Evolutionary conservation across 1,140 invertebrate species (phyloP).

Genomic region (Drosophila sp.): DNA sequence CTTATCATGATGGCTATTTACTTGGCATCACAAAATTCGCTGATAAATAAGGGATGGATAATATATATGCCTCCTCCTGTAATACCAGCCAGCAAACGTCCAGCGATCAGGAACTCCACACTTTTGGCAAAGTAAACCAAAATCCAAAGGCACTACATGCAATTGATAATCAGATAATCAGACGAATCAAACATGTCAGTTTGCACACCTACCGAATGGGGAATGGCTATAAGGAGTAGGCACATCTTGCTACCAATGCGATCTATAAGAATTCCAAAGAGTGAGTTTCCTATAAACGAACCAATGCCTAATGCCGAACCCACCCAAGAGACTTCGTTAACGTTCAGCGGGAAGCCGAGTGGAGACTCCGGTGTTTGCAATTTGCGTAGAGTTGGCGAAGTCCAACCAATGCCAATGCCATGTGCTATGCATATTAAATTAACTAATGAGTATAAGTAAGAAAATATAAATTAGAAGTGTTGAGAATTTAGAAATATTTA

Average conservation of each 20-base stretch:
- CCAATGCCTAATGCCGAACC: slow-evolving; percentile 65
- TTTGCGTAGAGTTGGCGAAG: slow-evolving; percentile 61
- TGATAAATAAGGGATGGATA: slow-evolving; percentile 69
- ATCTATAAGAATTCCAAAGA: slow-evolving; percentile 45
- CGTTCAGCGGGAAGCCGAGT: slow-evolving; percentile 38
- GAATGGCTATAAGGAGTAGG: slow-evolving; percentile 59
- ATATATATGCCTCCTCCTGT: slow-evolving; percentile 71
- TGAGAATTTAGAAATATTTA: neutral
- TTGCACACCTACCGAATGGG: slow-evolving; percentile 49
- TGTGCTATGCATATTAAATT: slow-evolving; percentile 69
- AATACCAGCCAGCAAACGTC: slow-evolving; percentile 82
- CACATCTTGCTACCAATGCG: slow-evolving; percentile 64
- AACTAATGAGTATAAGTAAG: slow-evolving; percentile 25
- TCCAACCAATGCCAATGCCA: slow-evolving; percentile 70
- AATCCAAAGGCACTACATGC: slow-evolving; percentile 67
- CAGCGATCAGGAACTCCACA: slow-evolving; percentile 74
- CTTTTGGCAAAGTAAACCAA: slow-evolving; percentile 64
- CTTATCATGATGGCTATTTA: slow-evolving; percentile 41
- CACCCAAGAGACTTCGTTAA: slow-evolving; percentile 68
- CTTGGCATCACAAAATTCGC: slow-evolving; percentile 77
- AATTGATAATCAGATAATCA: neutral
- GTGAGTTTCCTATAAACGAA: slow-evolving; percentile 61
- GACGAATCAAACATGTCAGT: neutral
- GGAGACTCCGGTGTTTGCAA: slow-evolving; percentile 57
- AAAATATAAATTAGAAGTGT: neutral